These are phyloP conservation scores for Sinotaia quadrata DNA, from an alignment of 2,888 invertebrate genomes.

Conservation along the genomic window DNA sequence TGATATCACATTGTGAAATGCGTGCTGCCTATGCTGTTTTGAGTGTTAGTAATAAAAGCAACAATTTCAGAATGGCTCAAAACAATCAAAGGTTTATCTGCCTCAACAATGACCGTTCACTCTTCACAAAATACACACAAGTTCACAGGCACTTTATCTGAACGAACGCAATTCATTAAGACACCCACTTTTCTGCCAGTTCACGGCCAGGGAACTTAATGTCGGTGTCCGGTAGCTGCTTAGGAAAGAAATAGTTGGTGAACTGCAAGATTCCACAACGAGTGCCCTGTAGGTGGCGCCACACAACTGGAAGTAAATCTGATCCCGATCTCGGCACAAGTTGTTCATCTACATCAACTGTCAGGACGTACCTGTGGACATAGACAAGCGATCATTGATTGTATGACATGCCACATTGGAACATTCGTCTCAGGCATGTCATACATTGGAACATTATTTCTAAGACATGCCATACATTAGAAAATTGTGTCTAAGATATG, in stretches of 20 bases:
- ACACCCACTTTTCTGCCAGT: neutral
- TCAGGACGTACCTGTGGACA: neutral
- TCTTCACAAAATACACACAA: neutral
- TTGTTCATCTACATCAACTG: neutral
- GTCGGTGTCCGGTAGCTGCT: neutral
- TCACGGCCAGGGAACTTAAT: neutral
- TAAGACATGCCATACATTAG: no score
- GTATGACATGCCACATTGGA: neutral
- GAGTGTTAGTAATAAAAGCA: neutral
- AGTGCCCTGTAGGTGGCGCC: neutral
- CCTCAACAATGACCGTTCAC: neutral
- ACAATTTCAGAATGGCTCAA: neutral
- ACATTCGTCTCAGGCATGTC: no score
- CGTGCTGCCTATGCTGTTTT: no score
- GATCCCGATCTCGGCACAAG: neutral
- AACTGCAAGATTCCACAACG: neutral
- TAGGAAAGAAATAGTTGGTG: neutral
- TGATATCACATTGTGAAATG: no score
- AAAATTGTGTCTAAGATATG: no score
- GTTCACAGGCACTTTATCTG: neutral
- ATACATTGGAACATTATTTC: no score
- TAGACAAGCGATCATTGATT: neutral
- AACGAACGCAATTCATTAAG: neutral
- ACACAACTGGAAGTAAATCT: neutral
- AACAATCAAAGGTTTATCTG: neutral